Evolutionary conservation across 2,888 invertebrate species (phyloP).

Genomic region (Eucera pruinosa): DNA sequence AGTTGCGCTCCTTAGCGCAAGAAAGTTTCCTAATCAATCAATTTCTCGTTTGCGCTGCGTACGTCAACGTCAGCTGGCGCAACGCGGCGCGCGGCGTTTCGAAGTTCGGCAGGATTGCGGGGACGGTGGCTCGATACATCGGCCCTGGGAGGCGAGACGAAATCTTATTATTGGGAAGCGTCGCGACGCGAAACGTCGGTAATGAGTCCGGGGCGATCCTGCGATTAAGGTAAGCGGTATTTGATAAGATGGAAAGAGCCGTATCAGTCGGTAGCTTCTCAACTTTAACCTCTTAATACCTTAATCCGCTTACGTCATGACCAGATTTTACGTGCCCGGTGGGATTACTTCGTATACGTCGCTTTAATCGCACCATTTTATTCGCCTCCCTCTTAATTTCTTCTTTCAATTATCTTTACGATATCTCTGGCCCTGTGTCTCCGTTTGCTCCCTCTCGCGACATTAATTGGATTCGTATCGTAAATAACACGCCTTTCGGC

Average conservation of each 20-base stretch:
- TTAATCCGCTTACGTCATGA: constrained; percentile 69
- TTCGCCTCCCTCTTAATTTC: constrained; percentile 51
- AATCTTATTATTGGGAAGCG: too few relatives aligned
- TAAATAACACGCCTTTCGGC: constrained; percentile 16
- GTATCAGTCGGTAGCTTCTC: constrained; percentile 65
- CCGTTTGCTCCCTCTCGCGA: too few relatives aligned
- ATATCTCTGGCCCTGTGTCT: too few relatives aligned
- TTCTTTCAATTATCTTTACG: too few relatives aligned
- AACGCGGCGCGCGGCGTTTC: constrained; percentile 19
- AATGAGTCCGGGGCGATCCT: constrained; percentile 42
- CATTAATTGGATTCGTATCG: constrained; percentile 1
- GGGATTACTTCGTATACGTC: constrained; percentile 63
- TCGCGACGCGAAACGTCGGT: constrained; percentile 15
- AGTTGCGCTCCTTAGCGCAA: constrained; percentile 53
- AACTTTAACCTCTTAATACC: constrained; percentile 67
- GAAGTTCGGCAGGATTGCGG: constrained; percentile 12
- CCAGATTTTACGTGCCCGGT: constrained; percentile 64
- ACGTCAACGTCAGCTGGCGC: constrained; percentile 59
- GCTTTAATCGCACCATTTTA: constrained; percentile 57
- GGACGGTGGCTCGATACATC: too few relatives aligned
- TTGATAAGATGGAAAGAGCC: constrained; percentile 42
- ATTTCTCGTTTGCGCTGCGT: constrained; percentile 65
- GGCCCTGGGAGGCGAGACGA: too few relatives aligned
- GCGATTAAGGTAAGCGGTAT: constrained; percentile 52
- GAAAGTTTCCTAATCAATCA: constrained; percentile 70